These are phyloP conservation scores for Rhinolophus sinicus DNA, from an alignment of 2,113 vertebrate genomes.

Conservation along the genomic window DNA sequence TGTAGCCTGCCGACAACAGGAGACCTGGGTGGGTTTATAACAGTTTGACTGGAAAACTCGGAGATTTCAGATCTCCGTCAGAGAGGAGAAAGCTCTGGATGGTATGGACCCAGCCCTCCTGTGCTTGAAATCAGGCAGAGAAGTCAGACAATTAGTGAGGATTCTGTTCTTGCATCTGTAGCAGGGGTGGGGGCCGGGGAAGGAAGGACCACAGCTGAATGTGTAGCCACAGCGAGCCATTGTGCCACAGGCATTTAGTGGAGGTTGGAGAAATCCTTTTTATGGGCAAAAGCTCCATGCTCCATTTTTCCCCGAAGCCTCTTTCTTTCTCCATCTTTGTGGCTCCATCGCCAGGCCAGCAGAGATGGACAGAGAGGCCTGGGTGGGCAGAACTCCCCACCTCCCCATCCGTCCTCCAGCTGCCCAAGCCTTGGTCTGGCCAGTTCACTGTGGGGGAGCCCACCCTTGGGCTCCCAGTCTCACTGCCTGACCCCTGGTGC, in stretches of 20 bases:
- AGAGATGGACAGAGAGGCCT: neutral
- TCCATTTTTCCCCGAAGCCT: neutral
- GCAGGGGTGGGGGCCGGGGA: fast-evolving
- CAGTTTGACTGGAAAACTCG: neutral
- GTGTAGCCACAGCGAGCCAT: neutral
- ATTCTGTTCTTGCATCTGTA: neutral
- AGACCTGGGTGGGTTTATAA: neutral
- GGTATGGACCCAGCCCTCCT: neutral
- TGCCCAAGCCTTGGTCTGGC: neutral
- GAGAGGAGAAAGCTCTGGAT: neutral
- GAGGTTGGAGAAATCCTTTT: constrained; percentile 58
- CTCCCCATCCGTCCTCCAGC: neutral
- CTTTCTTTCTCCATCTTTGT: neutral
- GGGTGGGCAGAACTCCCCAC: neutral
- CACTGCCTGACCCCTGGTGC: neutral
- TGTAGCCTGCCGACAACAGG: neutral
- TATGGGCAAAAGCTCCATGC: constrained; percentile 24
- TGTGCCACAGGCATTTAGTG: neutral
- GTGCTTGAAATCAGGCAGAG: neutral
- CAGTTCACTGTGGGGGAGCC: neutral
- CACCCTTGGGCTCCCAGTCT: neutral
- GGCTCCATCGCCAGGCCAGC: neutral
- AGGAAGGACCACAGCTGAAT: neutral
- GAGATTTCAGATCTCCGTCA: neutral
- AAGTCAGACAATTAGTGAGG: neutral